Base-by-base conservation (phyloP, 2,888 invertebrate genomes). In the Cosmopolites sordidus region DNA sequence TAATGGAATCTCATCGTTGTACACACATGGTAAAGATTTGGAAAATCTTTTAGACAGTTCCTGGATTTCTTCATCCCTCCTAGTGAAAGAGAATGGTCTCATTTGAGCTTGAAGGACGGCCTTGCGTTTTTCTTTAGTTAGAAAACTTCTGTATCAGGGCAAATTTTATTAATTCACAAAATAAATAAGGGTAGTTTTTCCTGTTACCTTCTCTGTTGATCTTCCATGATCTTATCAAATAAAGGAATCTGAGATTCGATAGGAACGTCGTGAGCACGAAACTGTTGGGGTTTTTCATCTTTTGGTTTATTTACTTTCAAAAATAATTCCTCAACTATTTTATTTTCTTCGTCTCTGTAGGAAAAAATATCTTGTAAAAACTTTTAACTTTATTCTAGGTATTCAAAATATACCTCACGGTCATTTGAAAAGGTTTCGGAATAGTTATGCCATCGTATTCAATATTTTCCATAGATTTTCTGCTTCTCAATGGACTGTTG, bases 381-480 rank as follows among this genome's bases (percentile, higher is more conserved):
- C 4, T 22, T 22, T 22, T 5, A 22, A 22, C 22, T 3, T 22
- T 3, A 8, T 22, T 3, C 4, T 22, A 22, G 8, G 3, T 33
- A 11, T 6, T 12, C 12, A 6, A 4, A n/a, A 4, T 11, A 64
- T 73, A 85, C 86, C 84, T 81, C 61, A 83, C 77, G 1, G 84
- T 84, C 79, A 86, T 84, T 70, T 81, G 80, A 67, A 86, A 86
- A 1, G 86, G 84, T 67, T 83, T 83, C 0, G 85, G 83, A 50
- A 83, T 75, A 0, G 85, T 85, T 15, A 81, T 73, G 3, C 68
- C 69, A 58, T 67, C 61, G 56, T 68, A 66, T 56, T 68, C 68
- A 61, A 67, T 64, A 14, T 61, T 66, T 9, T 64, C 63, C 3
- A 66, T 62, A 17, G 70, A 68, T 64, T 75, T 45, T 37, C 55